Evolutionary conservation across 2,113 vertebrate species (phyloP), one percentile per base, ranked within the genome.

Genomic region (Thalassoma bifasciatum): DNA sequence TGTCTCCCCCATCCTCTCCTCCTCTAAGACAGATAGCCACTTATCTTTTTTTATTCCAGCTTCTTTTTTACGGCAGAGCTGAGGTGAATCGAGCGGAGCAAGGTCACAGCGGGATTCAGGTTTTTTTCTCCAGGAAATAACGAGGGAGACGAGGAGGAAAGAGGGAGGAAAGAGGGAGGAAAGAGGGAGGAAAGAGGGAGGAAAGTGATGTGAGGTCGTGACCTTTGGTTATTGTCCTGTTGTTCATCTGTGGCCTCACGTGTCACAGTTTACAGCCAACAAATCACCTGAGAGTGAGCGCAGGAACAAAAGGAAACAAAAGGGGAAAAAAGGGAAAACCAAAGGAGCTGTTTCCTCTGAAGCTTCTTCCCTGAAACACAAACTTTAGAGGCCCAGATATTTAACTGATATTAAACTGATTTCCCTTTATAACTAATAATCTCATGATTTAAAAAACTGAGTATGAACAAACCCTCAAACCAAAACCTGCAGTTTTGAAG

Each of bases 21-120:
- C 17, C 34, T 49, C 21, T n/a, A 56, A 79, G 78, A 81, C 64
- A 54, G 26, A 81, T 61, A 53, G 72, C 54, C 72, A 72, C 19
- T 70, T 60, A 73, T 62, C 38, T 14, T 36, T 62, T n/a, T 77
- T 71, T 66, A 47, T 70, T 79, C 66, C 34, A n/a, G 22, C 34
- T 50, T n/a, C n/a, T n/a, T 54, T 81, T 75, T 86, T 72, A 84
- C 72, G 68, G 72, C 75, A 58, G 19, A 44, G 50, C 53, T 72
- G 26, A 51, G 75, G 58, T 62, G 61, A 72, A 66, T 23, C 8
- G 16, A 60, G 57, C 56, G 22, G 79, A 64, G 13, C 76, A 73
- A 89, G 82, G 80, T 83, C 77, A 79, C 52, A 2, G 47, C 2
- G 0, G 69, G 72, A 51, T 77, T 81, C 26, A 63, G 52, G n/a